These are phyloP conservation scores for Poliocrania exsul DNA, from an alignment of 2,797 vertebrate genomes.

Conservation along the genomic window DNA sequence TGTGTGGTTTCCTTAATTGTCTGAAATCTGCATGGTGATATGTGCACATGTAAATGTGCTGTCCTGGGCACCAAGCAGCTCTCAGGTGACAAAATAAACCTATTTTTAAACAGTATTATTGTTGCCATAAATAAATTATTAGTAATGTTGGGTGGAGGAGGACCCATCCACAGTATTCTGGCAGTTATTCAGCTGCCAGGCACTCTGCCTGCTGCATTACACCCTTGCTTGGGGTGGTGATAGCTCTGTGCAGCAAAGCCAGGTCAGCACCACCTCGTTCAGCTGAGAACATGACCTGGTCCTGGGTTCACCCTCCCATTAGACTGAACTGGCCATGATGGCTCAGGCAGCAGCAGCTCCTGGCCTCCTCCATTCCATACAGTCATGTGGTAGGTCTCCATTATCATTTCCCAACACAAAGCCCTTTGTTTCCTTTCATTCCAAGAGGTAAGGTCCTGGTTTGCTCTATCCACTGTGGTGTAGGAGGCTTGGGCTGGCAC, in stretches of 20 bases:
- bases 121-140: background rate
- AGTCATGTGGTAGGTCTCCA: background rate
- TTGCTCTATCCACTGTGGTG: background rate
- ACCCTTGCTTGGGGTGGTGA: fast-evolving
- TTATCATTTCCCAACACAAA: background rate
- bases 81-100: background rate
- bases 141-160: background rate
- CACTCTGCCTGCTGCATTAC: background rate
- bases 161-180: background rate
- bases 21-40: background rate
- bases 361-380: background rate
- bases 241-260: background rate
- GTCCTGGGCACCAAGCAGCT: background rate
- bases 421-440: background rate
- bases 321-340: background rate
- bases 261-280: conserved; percentile 3
- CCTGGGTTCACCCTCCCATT: background rate
- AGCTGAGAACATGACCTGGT: background rate
- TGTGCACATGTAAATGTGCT: background rate
- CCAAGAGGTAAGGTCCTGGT: background rate
- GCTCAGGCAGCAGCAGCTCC: background rate
- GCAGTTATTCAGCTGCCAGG: background rate
- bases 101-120: background rate
- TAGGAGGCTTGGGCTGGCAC: background rate
- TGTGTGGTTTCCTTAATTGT: background rate